Conservation (phyloP, 2,113 vertebrate species). For the Pseudorhombus dupliciocellatus region DNA sequence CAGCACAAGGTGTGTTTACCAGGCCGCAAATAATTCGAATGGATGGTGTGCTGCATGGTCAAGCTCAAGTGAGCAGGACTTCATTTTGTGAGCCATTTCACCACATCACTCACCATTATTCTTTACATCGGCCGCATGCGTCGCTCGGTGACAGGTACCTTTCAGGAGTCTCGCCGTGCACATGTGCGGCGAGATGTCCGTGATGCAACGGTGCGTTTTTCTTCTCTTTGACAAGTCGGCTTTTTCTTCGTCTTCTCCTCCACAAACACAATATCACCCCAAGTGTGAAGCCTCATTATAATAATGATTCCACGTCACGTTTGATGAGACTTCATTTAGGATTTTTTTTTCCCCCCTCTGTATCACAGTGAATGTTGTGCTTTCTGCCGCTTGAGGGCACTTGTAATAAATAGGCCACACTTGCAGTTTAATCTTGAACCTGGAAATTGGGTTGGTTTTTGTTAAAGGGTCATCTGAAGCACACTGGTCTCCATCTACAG, state of each 20-base stretch:
- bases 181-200: conserved; percentile 27
- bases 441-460: neutral
- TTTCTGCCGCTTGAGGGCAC: no score
- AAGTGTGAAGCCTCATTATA: neutral
- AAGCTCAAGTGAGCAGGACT: conserved; percentile 62
- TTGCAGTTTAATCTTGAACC: neutral
- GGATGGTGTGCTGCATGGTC: conserved; percentile 58
- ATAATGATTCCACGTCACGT: neutral
- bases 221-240: neutral
- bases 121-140: conserved; percentile 51
- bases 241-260: neutral
- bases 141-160: conserved; percentile 44
- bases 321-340: neutral
- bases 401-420: no score
- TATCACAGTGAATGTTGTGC: neutral
- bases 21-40: conserved; percentile 71
- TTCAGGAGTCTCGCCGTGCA: conserved; percentile 21
- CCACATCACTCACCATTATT: conserved; percentile 76
- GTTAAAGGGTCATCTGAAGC: conserved; percentile 21
- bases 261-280: neutral
- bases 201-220: neutral
- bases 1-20: conserved; percentile 64
- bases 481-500: neutral
- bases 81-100: conserved; percentile 76
- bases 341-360: neutral